Evolutionary conservation across 2,113 vertebrate genomes (phyloP).

Genomic region (Vicugna pacos): DNA sequence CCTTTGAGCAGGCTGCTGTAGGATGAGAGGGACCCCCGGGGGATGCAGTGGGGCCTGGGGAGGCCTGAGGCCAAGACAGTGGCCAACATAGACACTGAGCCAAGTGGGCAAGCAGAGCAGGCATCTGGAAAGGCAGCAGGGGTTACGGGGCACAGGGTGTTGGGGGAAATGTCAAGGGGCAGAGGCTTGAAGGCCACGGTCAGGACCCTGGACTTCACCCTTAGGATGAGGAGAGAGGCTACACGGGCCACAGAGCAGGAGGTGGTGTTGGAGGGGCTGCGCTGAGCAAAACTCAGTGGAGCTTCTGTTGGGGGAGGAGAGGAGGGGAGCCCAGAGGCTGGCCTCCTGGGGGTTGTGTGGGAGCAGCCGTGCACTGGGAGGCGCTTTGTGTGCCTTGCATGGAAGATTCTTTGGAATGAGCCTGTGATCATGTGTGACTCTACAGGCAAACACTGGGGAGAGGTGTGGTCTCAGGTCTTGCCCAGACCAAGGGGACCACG

Average conservation of each 20-base stretch:
- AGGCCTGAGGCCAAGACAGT: neutral
- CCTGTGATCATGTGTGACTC: neutral
- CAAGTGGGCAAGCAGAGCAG: neutral
- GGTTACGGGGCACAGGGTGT: neutral
- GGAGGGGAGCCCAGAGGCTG: too few relatives aligned
- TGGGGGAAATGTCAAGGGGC: neutral
- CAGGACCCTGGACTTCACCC: neutral
- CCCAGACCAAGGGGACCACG: neutral
- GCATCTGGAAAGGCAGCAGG: conserved; percentile 1
- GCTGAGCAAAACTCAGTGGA: neutral
- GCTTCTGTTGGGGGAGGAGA: neutral
- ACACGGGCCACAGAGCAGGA: neutral
- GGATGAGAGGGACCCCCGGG: neutral
- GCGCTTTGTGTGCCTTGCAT: neutral
- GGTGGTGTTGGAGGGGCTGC: neutral
- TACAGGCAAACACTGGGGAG: neutral
- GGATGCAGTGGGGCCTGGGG: neutral
- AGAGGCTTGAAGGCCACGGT: neutral
- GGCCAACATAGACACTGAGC: neutral
- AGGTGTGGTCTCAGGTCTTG: neutral
- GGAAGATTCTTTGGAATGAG: neutral
- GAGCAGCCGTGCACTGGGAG: neutral
- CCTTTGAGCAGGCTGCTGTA: neutral
- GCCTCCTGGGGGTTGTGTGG: neutral
- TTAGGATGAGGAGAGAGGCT: neutral